Conservation (phyloP, 1,140 invertebrate genomes). For the Bombyx mori region ASM3026992v2 NC_085115.1:8426001-8426500, state of each 20-base stretch:
- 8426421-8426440: constrained; percentile 58
- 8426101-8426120: constrained; percentile 4
- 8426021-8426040: constrained; percentile 29
- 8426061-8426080: constrained; percentile 44
- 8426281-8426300: constrained; percentile 61
- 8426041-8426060: constrained; percentile 52
- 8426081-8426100: constrained; percentile 20
- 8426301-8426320: constrained; percentile 59
- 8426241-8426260: constrained; percentile 50
- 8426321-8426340: constrained; percentile 64
- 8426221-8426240: constrained; percentile 34
- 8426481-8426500: constrained; percentile 49
- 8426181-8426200: not conserved
- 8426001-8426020: constrained; percentile 32
- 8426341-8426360: constrained; percentile 23
- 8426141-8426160: constrained; percentile 2
- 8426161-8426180: too few relatives aligned
- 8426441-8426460: constrained; percentile 58
- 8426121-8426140: constrained; percentile 2
- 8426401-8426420: constrained; percentile 56
- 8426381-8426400: constrained; percentile 54
- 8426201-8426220: constrained; percentile 13
- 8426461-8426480: constrained; percentile 59
- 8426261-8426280: constrained; percentile 58
- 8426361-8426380: constrained; percentile 60